phyloP scores from a whole-genome alignment of 2,888 invertebrate genomes.

The Acleris emargana region DNA sequence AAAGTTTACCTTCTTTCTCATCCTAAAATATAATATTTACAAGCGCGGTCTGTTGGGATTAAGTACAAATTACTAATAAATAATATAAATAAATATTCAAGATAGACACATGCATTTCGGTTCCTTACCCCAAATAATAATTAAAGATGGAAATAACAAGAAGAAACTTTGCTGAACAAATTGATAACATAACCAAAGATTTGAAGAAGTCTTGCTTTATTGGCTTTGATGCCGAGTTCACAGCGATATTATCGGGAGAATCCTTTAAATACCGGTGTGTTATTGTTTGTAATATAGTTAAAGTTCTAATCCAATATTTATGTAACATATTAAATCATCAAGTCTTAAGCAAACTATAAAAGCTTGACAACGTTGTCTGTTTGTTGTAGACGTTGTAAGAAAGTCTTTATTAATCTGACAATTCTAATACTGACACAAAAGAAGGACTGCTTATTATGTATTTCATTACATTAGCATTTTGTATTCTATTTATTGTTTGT shows the following conservation, averaged over 20 bases:
- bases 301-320: background rate
- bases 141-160: slow-evolving; percentile 86
- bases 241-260: slow-evolving; percentile 77
- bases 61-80: too few species aligned
- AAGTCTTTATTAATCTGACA: too few species aligned
- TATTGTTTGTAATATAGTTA: background rate
- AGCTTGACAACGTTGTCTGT: too few species aligned
- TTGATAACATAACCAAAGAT: slow-evolving; percentile 80
- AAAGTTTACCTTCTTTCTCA: too few species aligned
- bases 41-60: too few species aligned
- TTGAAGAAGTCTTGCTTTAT: slow-evolving; percentile 85
- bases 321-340: background rate
- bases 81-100: too few species aligned
- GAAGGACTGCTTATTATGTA: too few species aligned
- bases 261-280: slow-evolving; percentile 79
- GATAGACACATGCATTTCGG: slow-evolving; percentile 13
- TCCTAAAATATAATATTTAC: too few species aligned
- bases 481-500: too few species aligned
- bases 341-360: background rate
- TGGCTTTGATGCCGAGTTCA: slow-evolving; percentile 90
- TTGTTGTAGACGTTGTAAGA: too few species aligned
- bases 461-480: too few species aligned
- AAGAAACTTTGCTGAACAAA: slow-evolving; percentile 83
- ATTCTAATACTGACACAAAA: too few species aligned
- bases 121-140: slow-evolving; percentile 14